phyloP scores from a whole-genome alignment of 2,888 invertebrate species.

The Phorcus lineatus region DNA sequence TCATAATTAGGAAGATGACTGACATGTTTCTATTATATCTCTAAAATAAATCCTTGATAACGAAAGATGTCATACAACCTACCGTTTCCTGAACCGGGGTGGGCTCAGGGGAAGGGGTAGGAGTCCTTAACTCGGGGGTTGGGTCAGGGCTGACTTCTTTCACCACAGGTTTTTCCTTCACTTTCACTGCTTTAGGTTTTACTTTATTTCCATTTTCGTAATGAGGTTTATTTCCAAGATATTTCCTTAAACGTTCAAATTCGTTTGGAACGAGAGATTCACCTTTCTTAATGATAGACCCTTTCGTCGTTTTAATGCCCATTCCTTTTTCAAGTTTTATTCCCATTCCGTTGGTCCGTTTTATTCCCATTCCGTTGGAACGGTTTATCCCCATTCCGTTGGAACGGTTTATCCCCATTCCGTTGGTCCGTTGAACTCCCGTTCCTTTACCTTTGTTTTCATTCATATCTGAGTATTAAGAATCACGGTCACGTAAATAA shows the following conservation, averaged over 20 bases:
- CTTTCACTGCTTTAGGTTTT: neutral
- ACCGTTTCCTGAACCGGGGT: too few relatives aligned
- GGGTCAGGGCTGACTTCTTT: too few relatives aligned
- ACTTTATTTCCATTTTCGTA: neutral
- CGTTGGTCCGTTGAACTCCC: neutral
- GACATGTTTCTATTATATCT: too few relatives aligned
- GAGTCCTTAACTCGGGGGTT: too few relatives aligned
- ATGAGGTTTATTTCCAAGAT: neutral
- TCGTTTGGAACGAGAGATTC: neutral
- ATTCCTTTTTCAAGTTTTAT: neutral
- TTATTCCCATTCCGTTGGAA: neutral
- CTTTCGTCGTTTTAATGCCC: neutral
- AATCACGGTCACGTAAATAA: too few relatives aligned
- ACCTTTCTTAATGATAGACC: neutral
- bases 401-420: neutral
- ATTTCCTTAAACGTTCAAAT: neutral
- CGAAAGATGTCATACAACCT: too few relatives aligned
- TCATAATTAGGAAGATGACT: too few relatives aligned
- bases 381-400: neutral
- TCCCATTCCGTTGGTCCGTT: neutral
- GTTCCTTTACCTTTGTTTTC: neutral
- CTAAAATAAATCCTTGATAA: too few relatives aligned
- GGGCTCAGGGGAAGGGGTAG: too few relatives aligned
- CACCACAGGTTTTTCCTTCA: neutral
- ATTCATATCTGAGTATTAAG: too few relatives aligned